Percentiles rank a stretch among this genome's conserved stretches.
phyloP scores from a whole-genome alignment of 2,113 vertebrate species.

The Columba janthina region DNA sequence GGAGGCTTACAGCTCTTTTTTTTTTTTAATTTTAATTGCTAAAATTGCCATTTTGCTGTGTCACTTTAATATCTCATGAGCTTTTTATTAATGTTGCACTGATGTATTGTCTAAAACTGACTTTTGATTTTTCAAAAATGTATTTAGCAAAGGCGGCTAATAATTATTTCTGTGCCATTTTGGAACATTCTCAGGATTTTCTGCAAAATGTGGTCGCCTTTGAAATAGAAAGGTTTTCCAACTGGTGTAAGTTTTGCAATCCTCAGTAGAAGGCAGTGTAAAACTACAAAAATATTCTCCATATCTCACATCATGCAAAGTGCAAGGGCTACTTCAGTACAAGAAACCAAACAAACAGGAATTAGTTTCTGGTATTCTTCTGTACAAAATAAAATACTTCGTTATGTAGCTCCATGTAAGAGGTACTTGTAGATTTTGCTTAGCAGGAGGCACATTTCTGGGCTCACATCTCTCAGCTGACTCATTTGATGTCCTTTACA shows the following conservation, averaged over 20 bases:
- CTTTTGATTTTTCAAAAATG: background rate
- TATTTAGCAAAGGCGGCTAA: background rate
- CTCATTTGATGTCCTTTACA: background rate
- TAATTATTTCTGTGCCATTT: background rate
- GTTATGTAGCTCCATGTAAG: background rate
- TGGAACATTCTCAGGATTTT: background rate
- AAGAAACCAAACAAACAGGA: background rate
- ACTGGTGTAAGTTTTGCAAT: background rate
- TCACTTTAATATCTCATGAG: background rate
- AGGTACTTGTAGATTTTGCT: background rate
- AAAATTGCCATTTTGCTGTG: background rate
- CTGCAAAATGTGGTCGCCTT: background rate
- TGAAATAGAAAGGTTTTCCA: background rate
- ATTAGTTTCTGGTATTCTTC: background rate
- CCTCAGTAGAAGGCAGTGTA: constrained; percentile 42
- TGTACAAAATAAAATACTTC: background rate
- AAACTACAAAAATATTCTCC: constrained; percentile 2
- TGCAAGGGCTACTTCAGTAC: background rate
- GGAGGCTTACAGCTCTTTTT: background rate
- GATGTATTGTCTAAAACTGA: background rate
- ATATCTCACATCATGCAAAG: background rate
- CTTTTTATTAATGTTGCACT: background rate
- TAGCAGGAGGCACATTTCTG: background rate
- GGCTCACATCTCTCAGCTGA: background rate
- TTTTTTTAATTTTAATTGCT: background rate